A percentile compares a stretch with the other conserved stretches of the same genome.
Conservation (phyloP, 2,888 invertebrate species). For the Parasteatoda lunata region DNA sequence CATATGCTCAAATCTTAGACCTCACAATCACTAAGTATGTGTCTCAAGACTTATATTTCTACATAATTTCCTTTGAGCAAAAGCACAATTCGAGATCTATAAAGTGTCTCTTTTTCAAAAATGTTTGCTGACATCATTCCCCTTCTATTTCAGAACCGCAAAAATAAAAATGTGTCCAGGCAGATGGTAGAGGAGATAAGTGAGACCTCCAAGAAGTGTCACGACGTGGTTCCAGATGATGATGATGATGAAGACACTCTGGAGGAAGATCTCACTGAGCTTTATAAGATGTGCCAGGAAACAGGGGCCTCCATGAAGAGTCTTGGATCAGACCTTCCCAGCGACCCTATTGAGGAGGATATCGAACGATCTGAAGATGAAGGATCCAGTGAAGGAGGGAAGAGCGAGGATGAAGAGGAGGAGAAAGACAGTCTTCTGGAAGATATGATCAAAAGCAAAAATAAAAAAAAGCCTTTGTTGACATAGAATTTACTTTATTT, state of each 20-base stretch:
- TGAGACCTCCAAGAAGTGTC: not conserved
- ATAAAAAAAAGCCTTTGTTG: not conserved
- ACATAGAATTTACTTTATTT: too few species aligned
- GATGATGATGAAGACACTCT: not conserved
- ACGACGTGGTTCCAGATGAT: not conserved
- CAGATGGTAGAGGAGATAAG: not conserved
- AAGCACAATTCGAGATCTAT: too few species aligned
- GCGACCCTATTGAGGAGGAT: slow-evolving; percentile 2
- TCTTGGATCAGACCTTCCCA: not conserved
- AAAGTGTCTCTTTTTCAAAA: too few species aligned
- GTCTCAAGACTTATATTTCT: too few species aligned
- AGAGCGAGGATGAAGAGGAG: not conserved
- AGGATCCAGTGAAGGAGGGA: slow-evolving; percentile 7
- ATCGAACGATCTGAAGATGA: slow-evolving; percentile 17
- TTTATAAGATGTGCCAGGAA: slow-evolving; percentile 4
- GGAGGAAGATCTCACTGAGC: slow-evolving; percentile 1
- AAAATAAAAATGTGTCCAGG: not conserved
- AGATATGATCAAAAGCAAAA: not conserved
- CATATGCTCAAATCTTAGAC: too few species aligned
- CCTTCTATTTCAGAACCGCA: too few species aligned
- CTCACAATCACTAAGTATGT: too few species aligned
- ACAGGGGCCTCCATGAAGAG: not conserved
- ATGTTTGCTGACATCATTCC: too few species aligned
- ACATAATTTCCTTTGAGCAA: too few species aligned
- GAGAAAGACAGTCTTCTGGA: not conserved